Evolutionary conservation across 2,113 vertebrate genomes (phyloP).

Genomic region (Probosciger aterrimus): DNA sequence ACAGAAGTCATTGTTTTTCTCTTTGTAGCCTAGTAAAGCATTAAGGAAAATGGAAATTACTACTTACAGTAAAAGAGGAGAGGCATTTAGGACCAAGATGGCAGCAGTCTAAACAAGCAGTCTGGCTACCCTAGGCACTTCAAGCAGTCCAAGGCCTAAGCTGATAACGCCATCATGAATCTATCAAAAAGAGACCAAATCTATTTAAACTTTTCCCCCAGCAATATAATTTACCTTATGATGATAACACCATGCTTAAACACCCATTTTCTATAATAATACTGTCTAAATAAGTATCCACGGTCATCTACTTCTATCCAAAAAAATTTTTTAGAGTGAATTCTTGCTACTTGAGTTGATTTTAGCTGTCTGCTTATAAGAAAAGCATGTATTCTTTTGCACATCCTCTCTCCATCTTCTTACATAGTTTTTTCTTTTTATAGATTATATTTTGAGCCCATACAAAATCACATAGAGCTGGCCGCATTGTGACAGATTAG

Average conservation of each 20-base stretch:
- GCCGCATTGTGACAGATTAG: not conserved
- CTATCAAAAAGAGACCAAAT: not conserved
- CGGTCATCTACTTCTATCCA: not conserved
- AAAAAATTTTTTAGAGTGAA: not conserved
- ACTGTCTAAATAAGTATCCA: not conserved
- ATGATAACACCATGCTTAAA: not conserved
- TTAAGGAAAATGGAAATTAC: not conserved
- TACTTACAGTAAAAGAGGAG: not conserved
- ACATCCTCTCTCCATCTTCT: not conserved
- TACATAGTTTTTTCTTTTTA: not conserved
- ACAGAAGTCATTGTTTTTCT: not conserved
- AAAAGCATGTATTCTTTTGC: not conserved
- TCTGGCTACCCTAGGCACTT: not conserved
- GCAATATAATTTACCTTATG: not conserved
- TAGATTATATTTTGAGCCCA: not conserved
- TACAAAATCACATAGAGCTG: not conserved
- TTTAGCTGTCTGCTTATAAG: not conserved
- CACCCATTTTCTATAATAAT: not conserved
- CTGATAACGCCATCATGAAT: not conserved
- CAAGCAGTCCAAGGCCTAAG: not conserved
- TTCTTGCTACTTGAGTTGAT: not conserved
- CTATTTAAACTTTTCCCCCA: not conserved
- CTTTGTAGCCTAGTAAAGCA: not conserved
- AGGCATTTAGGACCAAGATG: not conserved
- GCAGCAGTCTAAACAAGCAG: not conserved